phyloP scores from a whole-genome alignment of 2,113 vertebrate genomes.

The Larimichthys crocea region DNA sequence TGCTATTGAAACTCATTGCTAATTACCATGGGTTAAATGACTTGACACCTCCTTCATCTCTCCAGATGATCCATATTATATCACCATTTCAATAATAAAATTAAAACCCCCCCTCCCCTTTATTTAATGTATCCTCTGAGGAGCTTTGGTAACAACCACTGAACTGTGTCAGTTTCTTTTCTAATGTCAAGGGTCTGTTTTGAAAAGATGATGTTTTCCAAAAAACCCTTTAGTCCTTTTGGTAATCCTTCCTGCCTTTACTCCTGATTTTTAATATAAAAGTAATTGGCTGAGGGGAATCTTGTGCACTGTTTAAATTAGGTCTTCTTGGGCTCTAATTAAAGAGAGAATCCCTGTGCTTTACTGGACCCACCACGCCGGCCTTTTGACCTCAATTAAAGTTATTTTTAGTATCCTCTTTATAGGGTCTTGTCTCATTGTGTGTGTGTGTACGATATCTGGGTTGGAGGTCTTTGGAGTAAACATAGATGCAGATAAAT shows the following conservation, averaged over 20 bases:
- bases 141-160: constrained; percentile 55
- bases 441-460: constrained; percentile 55
- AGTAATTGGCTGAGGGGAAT: constrained; percentile 82
- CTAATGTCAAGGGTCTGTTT: constrained; percentile 68
- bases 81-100: constrained; percentile 66
- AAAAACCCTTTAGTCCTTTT: constrained; percentile 55
- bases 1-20: constrained; percentile 73
- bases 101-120: constrained; percentile 25
- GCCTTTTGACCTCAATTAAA: constrained; percentile 86
- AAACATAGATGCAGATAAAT: constrained; percentile 62
- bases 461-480: constrained; percentile 63
- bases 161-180: constrained; percentile 33
- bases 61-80: constrained; percentile 71
- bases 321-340: constrained; percentile 87
- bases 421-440: constrained; percentile 50
- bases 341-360: constrained; percentile 82
- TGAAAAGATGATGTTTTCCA: constrained; percentile 63
- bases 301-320: constrained; percentile 81
- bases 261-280: constrained; percentile 73
- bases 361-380: constrained; percentile 76
- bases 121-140: constrained; percentile 63
- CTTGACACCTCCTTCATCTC: constrained; percentile 71
- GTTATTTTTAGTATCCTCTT: constrained; percentile 83
- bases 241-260: constrained; percentile 65
- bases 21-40: constrained; percentile 80